Evolutionary conservation across 1,140 invertebrate species (phyloP).

Genomic region (Drosophila malerkotliana): DNA sequence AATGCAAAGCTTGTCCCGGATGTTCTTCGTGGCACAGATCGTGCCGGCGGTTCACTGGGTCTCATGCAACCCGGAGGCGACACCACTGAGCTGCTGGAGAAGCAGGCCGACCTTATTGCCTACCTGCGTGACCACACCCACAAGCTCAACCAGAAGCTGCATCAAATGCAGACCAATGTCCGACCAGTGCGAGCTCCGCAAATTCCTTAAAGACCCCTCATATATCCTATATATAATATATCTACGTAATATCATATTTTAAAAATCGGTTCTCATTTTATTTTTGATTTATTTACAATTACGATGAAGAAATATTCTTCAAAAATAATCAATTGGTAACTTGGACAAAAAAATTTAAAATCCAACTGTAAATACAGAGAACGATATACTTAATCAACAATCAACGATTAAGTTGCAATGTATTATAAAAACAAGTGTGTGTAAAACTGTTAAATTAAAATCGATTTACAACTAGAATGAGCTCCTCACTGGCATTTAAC

Average conservation of each 20-base stretch:
- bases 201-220: slow-evolving; percentile 54
- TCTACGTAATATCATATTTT: slow-evolving; percentile 29
- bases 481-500: slow-evolving; percentile 20
- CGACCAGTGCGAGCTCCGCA: slow-evolving; percentile 57
- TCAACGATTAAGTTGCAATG: slow-evolving; percentile 9
- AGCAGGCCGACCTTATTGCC: slow-evolving; percentile 86
- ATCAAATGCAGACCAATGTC: slow-evolving; percentile 81
- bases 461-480: slow-evolving; percentile 12
- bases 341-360: slow-evolving; percentile 18
- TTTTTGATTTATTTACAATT: slow-evolving; percentile 20
- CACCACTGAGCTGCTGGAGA: slow-evolving; percentile 87
- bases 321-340: slow-evolving; percentile 45
- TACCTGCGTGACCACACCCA: slow-evolving; percentile 85
- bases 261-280: slow-evolving; percentile 38
- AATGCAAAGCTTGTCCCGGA: slow-evolving; percentile 85
- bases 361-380: slow-evolving; percentile 58
- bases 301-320: slow-evolving; percentile 66
- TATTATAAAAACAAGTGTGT: slow-evolving; percentile 39
- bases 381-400: slow-evolving; percentile 16
- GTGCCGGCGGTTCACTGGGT: slow-evolving; percentile 85
- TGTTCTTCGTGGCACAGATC: slow-evolving; percentile 85
- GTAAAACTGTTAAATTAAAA: slow-evolving; percentile 35
- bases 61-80: slow-evolving; percentile 85
- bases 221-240: slow-evolving; percentile 1
- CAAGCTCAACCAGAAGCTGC: slow-evolving; percentile 84